A percentile compares a stretch with the other conserved stretches of the same genome.
These are phyloP conservation scores for Podarcis siculus DNA, from an alignment of 2,797 vertebrate genomes.

Conservation along the genomic window DNA sequence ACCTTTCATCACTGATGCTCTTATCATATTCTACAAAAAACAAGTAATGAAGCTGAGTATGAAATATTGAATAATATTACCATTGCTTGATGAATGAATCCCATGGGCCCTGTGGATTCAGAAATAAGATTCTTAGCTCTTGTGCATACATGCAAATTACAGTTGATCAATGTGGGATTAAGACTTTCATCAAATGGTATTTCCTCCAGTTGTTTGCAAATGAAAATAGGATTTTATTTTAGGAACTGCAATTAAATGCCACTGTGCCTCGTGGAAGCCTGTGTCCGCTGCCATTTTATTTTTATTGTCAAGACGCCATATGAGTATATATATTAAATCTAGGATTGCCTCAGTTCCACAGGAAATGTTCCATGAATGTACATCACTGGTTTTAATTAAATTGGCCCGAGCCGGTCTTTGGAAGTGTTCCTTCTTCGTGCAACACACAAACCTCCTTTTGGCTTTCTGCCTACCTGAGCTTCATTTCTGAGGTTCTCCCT, in stretches of 20 bases:
- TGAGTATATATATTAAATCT: slow-evolving; percentile 78
- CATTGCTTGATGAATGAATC: neutral
- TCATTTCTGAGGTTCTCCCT: slow-evolving; percentile 73
- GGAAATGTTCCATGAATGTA: slow-evolving; percentile 79
- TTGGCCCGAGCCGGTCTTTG: slow-evolving; percentile 72
- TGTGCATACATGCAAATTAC: neutral
- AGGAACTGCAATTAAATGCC: neutral
- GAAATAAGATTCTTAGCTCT: neutral
- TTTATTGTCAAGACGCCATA: slow-evolving; percentile 45
- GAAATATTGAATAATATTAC: neutral
- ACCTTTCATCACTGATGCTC: neutral
- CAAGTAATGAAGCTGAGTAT: neutral
- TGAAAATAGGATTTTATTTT: neutral
- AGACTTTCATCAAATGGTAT: neutral
- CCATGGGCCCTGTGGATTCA: neutral
- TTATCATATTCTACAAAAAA: neutral
- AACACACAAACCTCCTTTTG: slow-evolving; percentile 81
- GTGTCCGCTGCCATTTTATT: neutral
- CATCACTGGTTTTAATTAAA: slow-evolving; percentile 84
- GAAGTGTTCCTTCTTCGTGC: slow-evolving; percentile 80
- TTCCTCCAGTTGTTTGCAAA: neutral
- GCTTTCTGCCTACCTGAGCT: slow-evolving; percentile 83
- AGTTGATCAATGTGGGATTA: neutral
- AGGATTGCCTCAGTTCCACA: slow-evolving; percentile 76
- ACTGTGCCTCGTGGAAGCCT: neutral